Percentiles rank a stretch among this genome's conserved stretches.
Evolutionary conservation across 2,797 vertebrate genomes (phyloP).

Genomic region (Lutjanus campechanus): DNA sequence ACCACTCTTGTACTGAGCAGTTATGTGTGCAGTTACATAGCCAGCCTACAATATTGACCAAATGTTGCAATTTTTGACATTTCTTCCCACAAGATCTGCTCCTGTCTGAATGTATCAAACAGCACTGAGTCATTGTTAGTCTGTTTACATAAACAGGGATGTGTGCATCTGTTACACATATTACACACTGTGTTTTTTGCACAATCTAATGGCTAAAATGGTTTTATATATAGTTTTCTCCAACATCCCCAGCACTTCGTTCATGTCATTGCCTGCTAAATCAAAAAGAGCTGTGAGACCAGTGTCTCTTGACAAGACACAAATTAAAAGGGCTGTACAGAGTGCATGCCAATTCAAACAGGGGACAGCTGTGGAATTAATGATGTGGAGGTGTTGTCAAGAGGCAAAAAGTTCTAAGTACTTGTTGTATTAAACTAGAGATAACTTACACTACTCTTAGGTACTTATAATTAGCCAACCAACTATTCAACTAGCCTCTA

Average conservation of each 20-base stretch:
- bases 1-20: slow-evolving; percentile 10
- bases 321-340: slow-evolving; percentile 39
- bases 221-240: slow-evolving; percentile 9
- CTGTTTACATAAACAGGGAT: not conserved
- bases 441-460: not conserved
- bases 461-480: not conserved
- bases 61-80: not conserved
- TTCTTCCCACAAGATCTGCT: not conserved
- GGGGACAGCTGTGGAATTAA: slow-evolving; percentile 43
- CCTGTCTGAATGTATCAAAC: not conserved
- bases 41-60: not conserved
- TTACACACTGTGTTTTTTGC: not conserved
- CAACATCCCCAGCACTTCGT: not conserved
- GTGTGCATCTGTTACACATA: not conserved
- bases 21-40: not conserved
- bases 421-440: slow-evolving; percentile 7
- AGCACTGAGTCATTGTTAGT: not conserved
- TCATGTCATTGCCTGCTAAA: slow-evolving; percentile 9
- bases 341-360: slow-evolving; percentile 39
- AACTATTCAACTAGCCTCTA: not conserved
- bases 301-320: slow-evolving; percentile 31
- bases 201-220: not conserved
- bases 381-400: slow-evolving; percentile 24
- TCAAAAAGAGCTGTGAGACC: slow-evolving; percentile 12
- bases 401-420: slow-evolving; percentile 14